A percentile compares a stretch with the other conserved stretches of the same genome.
Conservation (phyloP, 92 coral and sea anemone species). For the Palythoa grandis region DNA sequence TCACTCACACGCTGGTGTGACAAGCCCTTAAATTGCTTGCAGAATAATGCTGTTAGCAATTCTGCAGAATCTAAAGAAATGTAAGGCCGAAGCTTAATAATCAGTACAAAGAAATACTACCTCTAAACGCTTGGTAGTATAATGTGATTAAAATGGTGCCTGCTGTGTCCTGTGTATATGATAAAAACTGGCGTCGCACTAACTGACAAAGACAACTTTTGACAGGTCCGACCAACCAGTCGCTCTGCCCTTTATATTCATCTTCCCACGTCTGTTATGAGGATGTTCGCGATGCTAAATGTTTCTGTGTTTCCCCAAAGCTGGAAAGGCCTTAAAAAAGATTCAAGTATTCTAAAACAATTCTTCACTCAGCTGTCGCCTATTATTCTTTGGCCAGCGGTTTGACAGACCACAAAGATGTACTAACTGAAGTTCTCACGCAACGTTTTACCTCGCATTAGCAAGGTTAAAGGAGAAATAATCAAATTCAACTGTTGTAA, state of each 20-base stretch:
- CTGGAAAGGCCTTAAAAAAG: background rate
- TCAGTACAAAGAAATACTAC: background rate
- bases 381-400: slow-evolving; percentile 14
- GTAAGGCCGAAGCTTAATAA: background rate
- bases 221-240: background rate
- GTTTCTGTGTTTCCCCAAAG: background rate
- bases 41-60: background rate
- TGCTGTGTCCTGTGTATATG: background rate
- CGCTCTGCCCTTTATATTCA: background rate
- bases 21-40: too few relatives aligned
- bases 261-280: background rate
- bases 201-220: background rate
- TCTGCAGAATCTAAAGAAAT: background rate
- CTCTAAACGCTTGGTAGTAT: background rate
- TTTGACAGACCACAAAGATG: slow-evolving; percentile 4
- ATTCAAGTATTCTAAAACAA: background rate
- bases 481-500: background rate
- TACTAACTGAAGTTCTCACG: slow-evolving; percentile 13
- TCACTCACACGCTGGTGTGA: too few relatives aligned
- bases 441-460: background rate
- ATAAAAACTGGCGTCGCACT: background rate
- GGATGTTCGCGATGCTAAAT: background rate
- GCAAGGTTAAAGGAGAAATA: background rate
- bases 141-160: background rate
- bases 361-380: background rate